These are phyloP conservation scores for Oryzias sinensis DNA, from an alignment of 2,797 vertebrate species.

Conservation along the genomic window DNA sequence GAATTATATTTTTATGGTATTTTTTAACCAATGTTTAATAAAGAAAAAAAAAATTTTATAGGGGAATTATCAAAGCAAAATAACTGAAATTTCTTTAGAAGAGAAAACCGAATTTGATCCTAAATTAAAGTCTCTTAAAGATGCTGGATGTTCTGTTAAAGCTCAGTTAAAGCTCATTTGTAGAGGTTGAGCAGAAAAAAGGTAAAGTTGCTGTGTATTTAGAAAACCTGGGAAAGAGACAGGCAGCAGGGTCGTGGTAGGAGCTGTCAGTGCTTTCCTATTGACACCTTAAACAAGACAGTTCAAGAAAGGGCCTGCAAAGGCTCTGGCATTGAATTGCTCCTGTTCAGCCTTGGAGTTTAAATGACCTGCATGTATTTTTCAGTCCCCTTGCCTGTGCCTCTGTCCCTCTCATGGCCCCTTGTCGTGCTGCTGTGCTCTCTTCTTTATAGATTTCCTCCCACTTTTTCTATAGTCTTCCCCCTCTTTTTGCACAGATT, in stretches of 20 bases:
- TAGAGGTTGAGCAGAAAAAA: slow-evolving; percentile 44
- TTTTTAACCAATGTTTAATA: neutral
- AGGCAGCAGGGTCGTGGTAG: slow-evolving; percentile 59
- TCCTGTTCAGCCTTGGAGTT: slow-evolving; percentile 85
- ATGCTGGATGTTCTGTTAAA: slow-evolving; percentile 17
- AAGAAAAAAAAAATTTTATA: neutral
- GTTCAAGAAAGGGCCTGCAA: slow-evolving; percentile 69
- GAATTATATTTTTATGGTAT: too few species aligned
- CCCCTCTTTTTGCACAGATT: slow-evolving; percentile 53
- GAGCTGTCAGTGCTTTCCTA: slow-evolving; percentile 67
- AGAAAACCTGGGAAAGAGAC: slow-evolving; percentile 57
- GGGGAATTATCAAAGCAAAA: slow-evolving; percentile 4
- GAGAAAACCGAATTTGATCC: slow-evolving; percentile 11
- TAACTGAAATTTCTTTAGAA: slow-evolving; percentile 10
- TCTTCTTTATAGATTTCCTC: slow-evolving; percentile 72
- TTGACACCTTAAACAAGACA: slow-evolving; percentile 65
- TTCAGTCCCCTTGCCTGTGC: slow-evolving; percentile 73
- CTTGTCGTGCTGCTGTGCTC: slow-evolving; percentile 79
- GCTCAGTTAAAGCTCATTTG: slow-evolving; percentile 27
- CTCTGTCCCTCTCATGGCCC: slow-evolving; percentile 75
- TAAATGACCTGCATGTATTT: slow-evolving; percentile 86
- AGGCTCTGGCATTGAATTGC: slow-evolving; percentile 75
- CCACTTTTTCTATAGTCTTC: slow-evolving; percentile 73
- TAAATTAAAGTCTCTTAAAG: slow-evolving; percentile 10
- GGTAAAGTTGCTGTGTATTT: slow-evolving; percentile 65